Evolutionary conservation across 2,113 vertebrate genomes (phyloP).

Genomic region (Heterochromis multidens): DNA sequence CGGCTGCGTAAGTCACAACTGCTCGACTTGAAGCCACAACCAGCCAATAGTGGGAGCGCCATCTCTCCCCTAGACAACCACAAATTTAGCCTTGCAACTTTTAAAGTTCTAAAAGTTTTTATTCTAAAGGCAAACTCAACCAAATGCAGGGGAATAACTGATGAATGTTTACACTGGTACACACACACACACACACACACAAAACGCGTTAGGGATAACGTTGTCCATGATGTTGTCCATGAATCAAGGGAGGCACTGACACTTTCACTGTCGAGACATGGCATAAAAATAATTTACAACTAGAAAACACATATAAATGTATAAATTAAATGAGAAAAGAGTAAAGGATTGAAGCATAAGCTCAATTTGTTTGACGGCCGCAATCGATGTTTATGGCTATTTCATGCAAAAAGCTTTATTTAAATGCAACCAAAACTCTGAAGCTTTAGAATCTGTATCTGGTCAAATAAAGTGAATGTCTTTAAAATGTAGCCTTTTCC

Average conservation of each 20-base stretch:
- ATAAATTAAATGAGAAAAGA: neutral
- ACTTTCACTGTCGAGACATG: neutral
- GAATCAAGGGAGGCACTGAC: neutral
- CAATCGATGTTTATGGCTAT: neutral
- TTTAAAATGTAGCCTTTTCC: neutral
- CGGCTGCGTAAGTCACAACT: slow-evolving; percentile 20
- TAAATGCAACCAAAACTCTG: neutral
- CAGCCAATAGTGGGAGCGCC: slow-evolving; percentile 43
- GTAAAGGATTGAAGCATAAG: neutral
- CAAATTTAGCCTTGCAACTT: neutral
- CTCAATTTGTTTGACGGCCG: neutral
- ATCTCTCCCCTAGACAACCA: slow-evolving; percentile 5
- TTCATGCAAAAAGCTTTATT: neutral
- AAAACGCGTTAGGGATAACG: slow-evolving; percentile 14
- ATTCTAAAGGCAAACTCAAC: neutral
- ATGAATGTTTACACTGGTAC: slow-evolving; percentile 6
- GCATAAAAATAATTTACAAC: neutral
- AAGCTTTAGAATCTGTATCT: neutral
- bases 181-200: neutral
- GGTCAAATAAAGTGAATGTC: neutral
- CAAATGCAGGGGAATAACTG: neutral
- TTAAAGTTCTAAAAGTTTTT: neutral
- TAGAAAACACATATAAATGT: rapidly evolving
- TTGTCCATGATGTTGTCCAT: no score
- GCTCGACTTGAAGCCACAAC: slow-evolving; percentile 21